Percentiles rank a stretch among this genome's conserved stretches.
These are phyloP conservation scores for Gadus macrocephalus DNA, from an alignment of 2,113 vertebrate species.

Conservation along the genomic window DNA sequence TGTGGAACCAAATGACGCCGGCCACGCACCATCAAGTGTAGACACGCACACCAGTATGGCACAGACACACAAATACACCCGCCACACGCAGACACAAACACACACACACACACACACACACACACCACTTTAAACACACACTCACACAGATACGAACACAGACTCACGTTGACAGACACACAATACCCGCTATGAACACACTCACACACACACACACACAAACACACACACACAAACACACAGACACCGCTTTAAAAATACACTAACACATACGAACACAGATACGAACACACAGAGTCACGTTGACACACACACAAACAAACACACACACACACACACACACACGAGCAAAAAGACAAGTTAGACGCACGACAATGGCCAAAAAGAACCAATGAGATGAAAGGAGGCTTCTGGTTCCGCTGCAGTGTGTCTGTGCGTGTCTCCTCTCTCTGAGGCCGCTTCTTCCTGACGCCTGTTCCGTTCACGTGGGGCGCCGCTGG, in stretches of 20 bases:
- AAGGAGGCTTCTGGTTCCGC: background rate
- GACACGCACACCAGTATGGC: background rate
- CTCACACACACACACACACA: too few relatives aligned
- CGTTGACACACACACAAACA: background rate
- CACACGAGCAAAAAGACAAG: background rate
- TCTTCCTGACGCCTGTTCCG: background rate
- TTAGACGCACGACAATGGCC: background rate
- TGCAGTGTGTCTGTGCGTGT: background rate
- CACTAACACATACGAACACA: too few relatives aligned
- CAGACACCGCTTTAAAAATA: too few relatives aligned
- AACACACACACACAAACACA: too few relatives aligned
- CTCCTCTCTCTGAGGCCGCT: background rate
- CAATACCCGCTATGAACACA: too few relatives aligned
- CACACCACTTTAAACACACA: background rate
- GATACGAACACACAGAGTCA: too few relatives aligned
- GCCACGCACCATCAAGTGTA: background rate
- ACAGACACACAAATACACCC: background rate
- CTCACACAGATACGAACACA: background rate
- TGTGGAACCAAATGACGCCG: too few relatives aligned
- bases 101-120: conserved; percentile 1
- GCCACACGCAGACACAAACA: background rate
- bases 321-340: background rate
- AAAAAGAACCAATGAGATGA: background rate
- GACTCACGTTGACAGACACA: too few relatives aligned
- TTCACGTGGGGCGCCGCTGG: background rate